Evolutionary conservation across 2,888 invertebrate species (phyloP).

Genomic region (Tetranychus piercei): DNA sequence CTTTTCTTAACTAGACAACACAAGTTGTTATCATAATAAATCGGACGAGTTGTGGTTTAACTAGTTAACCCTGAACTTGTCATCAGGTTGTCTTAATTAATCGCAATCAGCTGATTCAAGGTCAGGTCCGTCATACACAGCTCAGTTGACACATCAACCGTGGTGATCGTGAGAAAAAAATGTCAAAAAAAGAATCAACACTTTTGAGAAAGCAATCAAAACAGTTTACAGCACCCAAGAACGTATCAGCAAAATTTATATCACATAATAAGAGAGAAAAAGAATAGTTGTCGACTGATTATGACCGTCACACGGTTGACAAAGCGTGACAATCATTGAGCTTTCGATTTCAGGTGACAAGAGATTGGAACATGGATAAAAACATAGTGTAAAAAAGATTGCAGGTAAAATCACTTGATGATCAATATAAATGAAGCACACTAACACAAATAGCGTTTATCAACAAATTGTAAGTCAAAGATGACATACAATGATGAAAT

Average conservation of each 20-base stretch:
- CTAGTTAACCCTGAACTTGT: neutral
- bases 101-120: neutral
- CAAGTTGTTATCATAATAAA: neutral
- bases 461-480: too few species aligned
- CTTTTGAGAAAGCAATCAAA: neutral
- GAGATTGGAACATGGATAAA: too few species aligned
- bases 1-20: too few species aligned
- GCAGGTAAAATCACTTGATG: neutral
- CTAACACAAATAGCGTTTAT: too few species aligned
- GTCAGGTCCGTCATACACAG: neutral
- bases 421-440: neutral
- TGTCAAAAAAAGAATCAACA: neutral
- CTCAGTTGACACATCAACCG: neutral
- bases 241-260: neutral
- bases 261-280: neutral
- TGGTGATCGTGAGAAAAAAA: neutral
- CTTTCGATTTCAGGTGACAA: neutral
- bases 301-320: constrained; percentile 1
- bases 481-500: too few species aligned
- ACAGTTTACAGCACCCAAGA: neutral
- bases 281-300: neutral
- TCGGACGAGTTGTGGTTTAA: neutral
- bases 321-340: neutral
- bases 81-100: neutral
- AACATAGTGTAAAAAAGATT: neutral